Evolutionary conservation across 1,140 invertebrate genomes (phyloP).

Genomic region (Chrysoperla carnea): DNA sequence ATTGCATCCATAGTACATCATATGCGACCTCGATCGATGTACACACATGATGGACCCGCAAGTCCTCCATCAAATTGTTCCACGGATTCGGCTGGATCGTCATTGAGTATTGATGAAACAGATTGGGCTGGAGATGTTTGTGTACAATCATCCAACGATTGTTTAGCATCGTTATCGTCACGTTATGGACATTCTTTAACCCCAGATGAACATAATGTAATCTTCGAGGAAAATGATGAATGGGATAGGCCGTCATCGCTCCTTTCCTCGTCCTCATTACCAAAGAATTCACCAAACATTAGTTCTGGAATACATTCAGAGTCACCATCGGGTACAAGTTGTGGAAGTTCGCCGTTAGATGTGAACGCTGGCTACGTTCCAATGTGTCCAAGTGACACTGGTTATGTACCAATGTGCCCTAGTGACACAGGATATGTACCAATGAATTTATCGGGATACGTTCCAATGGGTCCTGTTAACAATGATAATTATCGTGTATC

Average conservation of each 20-base stretch:
- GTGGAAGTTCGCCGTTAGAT: slow-evolving; percentile 6
- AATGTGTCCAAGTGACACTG: slow-evolving; percentile 36
- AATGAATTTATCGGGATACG: slow-evolving; percentile 41
- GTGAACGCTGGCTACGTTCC: slow-evolving; percentile 34
- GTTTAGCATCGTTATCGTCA: slow-evolving; percentile 18
- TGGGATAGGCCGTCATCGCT: neutral
- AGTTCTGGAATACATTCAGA: slow-evolving; percentile 13
- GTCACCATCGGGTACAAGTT: slow-evolving; percentile 10
- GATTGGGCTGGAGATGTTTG: slow-evolving; percentile 12
- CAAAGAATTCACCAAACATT: slow-evolving; percentile 14
- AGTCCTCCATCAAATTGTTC: slow-evolving; percentile 45
- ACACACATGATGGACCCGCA: slow-evolving; percentile 33
- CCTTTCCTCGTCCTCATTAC: neutral
- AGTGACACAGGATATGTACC: slow-evolving; percentile 40
- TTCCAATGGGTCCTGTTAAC: slow-evolving; percentile 16
- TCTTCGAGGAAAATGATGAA: slow-evolving; percentile 17
- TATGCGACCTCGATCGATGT: slow-evolving; percentile 34
- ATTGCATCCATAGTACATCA: slow-evolving; percentile 8
- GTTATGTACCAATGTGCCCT: slow-evolving; percentile 49
- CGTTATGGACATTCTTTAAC: slow-evolving; percentile 36
- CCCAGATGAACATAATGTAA: slow-evolving; percentile 37
- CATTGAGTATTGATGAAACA: slow-evolving; percentile 45
- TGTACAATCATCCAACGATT: slow-evolving; percentile 5
- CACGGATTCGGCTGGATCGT: slow-evolving; percentile 49
- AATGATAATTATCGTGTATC: slow-evolving; percentile 30